Evolutionary conservation across 2,797 vertebrate genomes (phyloP).

Genomic region (Jordanella pulchra): DNA sequence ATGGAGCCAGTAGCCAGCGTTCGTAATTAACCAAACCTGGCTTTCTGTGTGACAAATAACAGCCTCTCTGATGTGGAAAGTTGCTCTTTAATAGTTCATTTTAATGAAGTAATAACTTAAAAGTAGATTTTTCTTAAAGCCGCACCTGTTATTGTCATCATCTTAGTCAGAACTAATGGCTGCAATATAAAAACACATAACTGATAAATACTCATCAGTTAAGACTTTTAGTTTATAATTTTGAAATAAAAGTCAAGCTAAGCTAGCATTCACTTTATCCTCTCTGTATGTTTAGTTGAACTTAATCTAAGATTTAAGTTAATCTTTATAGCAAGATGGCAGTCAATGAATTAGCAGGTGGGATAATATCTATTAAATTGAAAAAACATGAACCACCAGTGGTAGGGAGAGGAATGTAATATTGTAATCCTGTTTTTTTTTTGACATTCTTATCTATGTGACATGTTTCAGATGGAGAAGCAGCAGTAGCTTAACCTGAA

Average conservation of each 20-base stretch:
- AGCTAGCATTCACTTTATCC: too few relatives aligned
- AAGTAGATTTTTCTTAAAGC: not conserved
- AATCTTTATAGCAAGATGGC: not conserved
- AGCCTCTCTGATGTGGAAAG: too few relatives aligned
- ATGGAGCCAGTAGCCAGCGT: constrained; percentile 11
- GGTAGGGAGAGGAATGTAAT: not conserved
- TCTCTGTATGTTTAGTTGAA: not conserved
- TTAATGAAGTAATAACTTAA: not conserved
- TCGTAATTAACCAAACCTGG: too few relatives aligned
- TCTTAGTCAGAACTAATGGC: not conserved
- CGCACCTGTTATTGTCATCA: not conserved
- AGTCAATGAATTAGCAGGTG: not conserved
- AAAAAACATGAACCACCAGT: not conserved
- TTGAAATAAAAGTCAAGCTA: not conserved
- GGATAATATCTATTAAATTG: not conserved
- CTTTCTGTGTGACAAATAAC: not conserved
- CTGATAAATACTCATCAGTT: not conserved
- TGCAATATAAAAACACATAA: not conserved
- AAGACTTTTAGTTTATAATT: not conserved
- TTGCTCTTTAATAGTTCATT: not conserved
- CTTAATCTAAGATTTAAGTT: not conserved
- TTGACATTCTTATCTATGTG: not conserved
- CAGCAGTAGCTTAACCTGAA: constrained; percentile 13
- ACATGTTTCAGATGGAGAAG: constrained; percentile 28
- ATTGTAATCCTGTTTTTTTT: too few relatives aligned